Base-by-base conservation (phyloP, 2,888 invertebrate species). In the Macroteleia sp. region DNA sequence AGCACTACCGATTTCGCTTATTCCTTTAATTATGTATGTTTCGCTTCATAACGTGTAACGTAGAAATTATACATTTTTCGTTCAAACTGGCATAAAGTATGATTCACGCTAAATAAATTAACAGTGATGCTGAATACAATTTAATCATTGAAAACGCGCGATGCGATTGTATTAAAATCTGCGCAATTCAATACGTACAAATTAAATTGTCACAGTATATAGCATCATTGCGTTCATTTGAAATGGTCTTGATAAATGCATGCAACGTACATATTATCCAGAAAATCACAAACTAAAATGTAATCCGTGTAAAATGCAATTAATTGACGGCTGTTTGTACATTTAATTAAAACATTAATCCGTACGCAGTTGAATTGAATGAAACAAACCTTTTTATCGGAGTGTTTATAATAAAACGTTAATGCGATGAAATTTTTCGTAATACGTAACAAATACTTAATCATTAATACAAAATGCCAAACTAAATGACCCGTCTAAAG, bases 21-120 rank as follows among this genome's bases (percentile, higher is more conserved):
- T 66, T 66, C 48, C 56, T 61, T 64, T 66, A 74, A 74, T 66
- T 66, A 54, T 41, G 44, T 54, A 48, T 50, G 70, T 67, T 73
- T 79, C 59, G 62, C 71, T 78, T 46, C 54, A 14, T 54, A 54
- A 61, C 61, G 42, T 25, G 46, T 46, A 20, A 34, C 52, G 32
- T 41, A 44, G 46, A 20, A 62, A 71, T 75, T 46, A 52, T 50
- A 32, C 50, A 30, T 59, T 70, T 52, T 70, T 54, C 41, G 42
- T 52, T 34, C 28, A 19, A 34, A 2, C 25, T 9, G 20, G 44
- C 22, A 28, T 20, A 32, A 67, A 56, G 30, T 48, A 48, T 48
- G 46, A 46, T 56, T 67, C 67, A 28, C 36, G 56, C 46, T 48
- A 67, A 70, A 70, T 44, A 61, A 59, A 61, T 67, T 61, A 59